Evolutionary conservation across 1,140 invertebrate species (phyloP), one percentile per base, ranked within the genome.

Genomic region (Caenorhabditis remanei): DNA sequence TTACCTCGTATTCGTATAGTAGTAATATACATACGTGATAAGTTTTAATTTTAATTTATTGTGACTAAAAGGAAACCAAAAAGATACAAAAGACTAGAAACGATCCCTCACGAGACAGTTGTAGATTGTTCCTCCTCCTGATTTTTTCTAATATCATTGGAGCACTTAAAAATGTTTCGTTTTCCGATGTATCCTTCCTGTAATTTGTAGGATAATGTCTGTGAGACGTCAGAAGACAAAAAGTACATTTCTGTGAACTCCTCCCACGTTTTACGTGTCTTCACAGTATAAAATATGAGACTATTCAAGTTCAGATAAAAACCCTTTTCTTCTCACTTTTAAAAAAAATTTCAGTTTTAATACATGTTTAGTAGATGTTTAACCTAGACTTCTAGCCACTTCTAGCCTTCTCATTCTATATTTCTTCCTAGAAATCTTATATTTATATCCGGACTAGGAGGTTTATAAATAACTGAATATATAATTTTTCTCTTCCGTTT

Each of bases 191-290:
- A 24, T 9, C n/a, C 9, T 21, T 61, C 4, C 21, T 61, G 14
- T 61, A 61, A n/a, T 61, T n/a, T n/a, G 8, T 9, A 21, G 8
- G 2, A n/a, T n/a, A 61, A 19, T 61, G 0, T 61, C 19, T 21
- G 16, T 61, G 56, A 21, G 21, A 61, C 56, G 56, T 61, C 56
- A 61, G 19, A 21, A 32, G 32, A 32, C 32, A 11, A 4, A 43
- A 46, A 16, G 24, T 71, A 71, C 41, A 46, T 32, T 71, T 71
- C 19, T 40, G 9, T 63, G 21, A 6, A 24, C 24, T 43, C 41
- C 41, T 71, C 65, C 41, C 65, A 71, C 65, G 65, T n/a, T 71
- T 71, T 71, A 71, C 65, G 65, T 46, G 46, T 32, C 24, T 63
- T 32, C 32, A 8, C 61, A 8, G 24, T 63, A 24, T 63, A 32